These are phyloP conservation scores for Nothocercus nigrocapillus DNA, from an alignment of 2,113 vertebrate genomes.

Conservation along the genomic window DNA sequence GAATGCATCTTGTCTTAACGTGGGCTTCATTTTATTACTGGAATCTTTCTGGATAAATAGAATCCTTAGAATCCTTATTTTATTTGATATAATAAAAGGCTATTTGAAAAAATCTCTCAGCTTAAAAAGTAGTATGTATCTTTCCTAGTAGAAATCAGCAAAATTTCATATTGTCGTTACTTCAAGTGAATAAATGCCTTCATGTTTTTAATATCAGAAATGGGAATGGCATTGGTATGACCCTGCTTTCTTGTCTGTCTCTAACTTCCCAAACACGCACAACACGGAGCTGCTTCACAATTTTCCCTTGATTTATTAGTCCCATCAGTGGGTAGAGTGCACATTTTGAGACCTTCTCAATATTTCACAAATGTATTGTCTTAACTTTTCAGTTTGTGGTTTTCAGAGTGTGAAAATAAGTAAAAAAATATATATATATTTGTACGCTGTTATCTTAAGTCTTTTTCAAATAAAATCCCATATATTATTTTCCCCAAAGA, in stretches of 20 bases:
- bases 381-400: not conserved
- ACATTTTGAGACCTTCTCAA: not conserved
- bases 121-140: conserved; percentile 28
- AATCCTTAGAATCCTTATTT: conserved; percentile 61
- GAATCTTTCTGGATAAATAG: conserved; percentile 44
- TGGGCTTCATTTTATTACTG: conserved; percentile 58
- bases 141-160: conserved; percentile 30
- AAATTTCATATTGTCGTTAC: not conserved
- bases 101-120: conserved; percentile 31
- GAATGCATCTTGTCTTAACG: conserved; percentile 51
- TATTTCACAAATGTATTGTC: not conserved
- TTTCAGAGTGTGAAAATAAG: not conserved
- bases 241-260: not conserved
- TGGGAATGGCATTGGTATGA: not conserved
- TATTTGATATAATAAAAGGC: conserved; percentile 50
- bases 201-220: not conserved
- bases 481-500: not conserved
- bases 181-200: not conserved
- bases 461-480: not conserved
- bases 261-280: not conserved
- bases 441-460: not conserved
- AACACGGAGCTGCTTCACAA: not conserved
- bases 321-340: not conserved
- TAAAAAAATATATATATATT: too few relatives aligned
- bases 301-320: not conserved